These are phyloP conservation scores for Tadarida brasiliensis DNA, from an alignment of 2,797 vertebrate genomes.

Conservation along the genomic window DNA sequence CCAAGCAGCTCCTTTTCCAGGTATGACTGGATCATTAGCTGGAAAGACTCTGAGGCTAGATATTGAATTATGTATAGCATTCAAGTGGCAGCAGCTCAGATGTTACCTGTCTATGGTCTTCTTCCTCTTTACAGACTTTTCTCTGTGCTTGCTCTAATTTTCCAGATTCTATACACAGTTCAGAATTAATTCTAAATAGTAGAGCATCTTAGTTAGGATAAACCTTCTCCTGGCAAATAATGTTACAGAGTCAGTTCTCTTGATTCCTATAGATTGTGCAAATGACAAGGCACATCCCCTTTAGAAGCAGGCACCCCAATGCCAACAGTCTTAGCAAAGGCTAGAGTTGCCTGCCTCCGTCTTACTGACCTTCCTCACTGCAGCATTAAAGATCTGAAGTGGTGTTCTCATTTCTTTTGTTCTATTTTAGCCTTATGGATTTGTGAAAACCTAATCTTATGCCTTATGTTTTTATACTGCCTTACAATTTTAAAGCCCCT, in stretches of 20 bases:
- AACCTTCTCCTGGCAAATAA: conserved; percentile 13
- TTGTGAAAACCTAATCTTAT: neutral
- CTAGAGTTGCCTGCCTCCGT: neutral
- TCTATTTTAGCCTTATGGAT: neutral
- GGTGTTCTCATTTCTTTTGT: neutral
- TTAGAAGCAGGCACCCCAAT: neutral
- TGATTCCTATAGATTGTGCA: neutral
- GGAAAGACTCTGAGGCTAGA: neutral
- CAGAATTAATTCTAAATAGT: conserved; percentile 63
- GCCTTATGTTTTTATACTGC: neutral
- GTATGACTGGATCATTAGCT: neutral
- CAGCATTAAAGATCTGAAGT: neutral
- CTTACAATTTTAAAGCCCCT: neutral
- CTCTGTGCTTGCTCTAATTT: conserved; percentile 62
- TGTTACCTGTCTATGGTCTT: neutral
- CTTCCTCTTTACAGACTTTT: conserved; percentile 28
- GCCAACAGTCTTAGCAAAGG: neutral
- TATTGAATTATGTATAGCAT: neutral
- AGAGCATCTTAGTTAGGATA: conserved; percentile 21
- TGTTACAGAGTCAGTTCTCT: neutral
- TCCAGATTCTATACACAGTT: conserved; percentile 32
- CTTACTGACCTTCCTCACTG: neutral
- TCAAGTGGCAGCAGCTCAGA: neutral
- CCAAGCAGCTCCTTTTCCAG: neutral
- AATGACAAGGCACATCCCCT: neutral